A percentile compares a stretch with the other conserved stretches of the same genome.
Conservation (phyloP, 1,140 invertebrate genomes). For the Ptiloglossa arizonensis region DNA sequence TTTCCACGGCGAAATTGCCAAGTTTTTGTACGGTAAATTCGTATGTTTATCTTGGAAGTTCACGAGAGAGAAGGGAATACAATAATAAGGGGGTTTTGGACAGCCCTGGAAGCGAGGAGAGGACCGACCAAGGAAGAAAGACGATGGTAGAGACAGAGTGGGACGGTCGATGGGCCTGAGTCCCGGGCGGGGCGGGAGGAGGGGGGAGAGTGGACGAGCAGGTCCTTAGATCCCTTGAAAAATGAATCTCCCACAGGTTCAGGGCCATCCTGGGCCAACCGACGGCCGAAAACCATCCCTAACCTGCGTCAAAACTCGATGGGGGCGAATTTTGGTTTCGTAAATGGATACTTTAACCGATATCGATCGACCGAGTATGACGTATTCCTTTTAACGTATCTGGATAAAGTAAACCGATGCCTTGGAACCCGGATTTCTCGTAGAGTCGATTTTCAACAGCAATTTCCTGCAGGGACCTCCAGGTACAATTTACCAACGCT, state of each 20-base stretch:
- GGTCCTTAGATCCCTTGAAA: slow-evolving; percentile 74
- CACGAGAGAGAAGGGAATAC: background rate
- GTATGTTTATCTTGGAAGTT: slow-evolving; percentile 22
- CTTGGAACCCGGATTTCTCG: background rate
- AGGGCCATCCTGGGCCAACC: slow-evolving; percentile 48
- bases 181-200: background rate
- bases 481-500: background rate
- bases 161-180: slow-evolving; percentile 24
- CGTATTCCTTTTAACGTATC: slow-evolving; percentile 10
- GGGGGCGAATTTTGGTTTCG: slow-evolving; percentile 48
- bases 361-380: slow-evolving; percentile 47
- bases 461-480: background rate
- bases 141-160: slow-evolving; percentile 7
- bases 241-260: slow-evolving; percentile 70
- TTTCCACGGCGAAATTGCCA: background rate
- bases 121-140: slow-evolving; percentile 11
- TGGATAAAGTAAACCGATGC: slow-evolving; percentile 3
- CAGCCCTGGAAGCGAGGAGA: slow-evolving; percentile 15
- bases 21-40: slow-evolving; percentile 7
- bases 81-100: slow-evolving; percentile 49
- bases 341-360: slow-evolving; percentile 27
- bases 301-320: slow-evolving; percentile 63
- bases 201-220: slow-evolving; percentile 59
- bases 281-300: slow-evolving; percentile 48
- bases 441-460: background rate